Evolutionary conservation across 2,888 invertebrate genomes (phyloP).

Genomic region (Hecatera dysodea): DNA sequence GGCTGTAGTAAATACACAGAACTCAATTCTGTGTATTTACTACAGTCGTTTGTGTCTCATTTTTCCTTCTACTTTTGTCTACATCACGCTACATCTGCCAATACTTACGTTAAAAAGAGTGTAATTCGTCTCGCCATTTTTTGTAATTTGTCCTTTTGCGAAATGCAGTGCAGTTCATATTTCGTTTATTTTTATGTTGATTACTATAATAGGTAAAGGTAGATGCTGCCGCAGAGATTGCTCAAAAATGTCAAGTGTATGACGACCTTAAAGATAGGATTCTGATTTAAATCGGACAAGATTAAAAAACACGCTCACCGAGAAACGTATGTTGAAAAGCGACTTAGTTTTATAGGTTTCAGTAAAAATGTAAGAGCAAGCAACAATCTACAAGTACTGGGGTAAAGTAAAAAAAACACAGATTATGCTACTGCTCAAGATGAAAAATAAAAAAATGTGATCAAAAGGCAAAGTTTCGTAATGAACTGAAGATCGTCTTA

Average conservation of each 20-base stretch:
- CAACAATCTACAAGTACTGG: not conserved
- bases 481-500: conserved; percentile 2
- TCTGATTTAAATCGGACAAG: conserved; percentile 9
- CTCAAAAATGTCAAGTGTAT: conserved; percentile 22
- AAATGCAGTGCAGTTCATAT: too few relatives aligned
- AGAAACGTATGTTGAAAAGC: not conserved
- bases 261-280: conserved; percentile 11
- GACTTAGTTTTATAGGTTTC: not conserved
- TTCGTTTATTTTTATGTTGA: not conserved
- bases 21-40: too few relatives aligned
- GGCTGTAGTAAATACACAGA: too few relatives aligned
- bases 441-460: too few relatives aligned
- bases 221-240: not conserved
- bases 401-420: not conserved
- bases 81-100: too few relatives aligned
- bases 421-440: too few relatives aligned
- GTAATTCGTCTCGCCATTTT: too few relatives aligned
- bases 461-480: not conserved
- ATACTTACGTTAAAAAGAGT: too few relatives aligned
- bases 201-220: not conserved
- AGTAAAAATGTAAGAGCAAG: not conserved
- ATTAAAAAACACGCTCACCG: not conserved
- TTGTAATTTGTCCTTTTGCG: too few relatives aligned
- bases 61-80: too few relatives aligned
- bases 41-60: too few relatives aligned